Percentiles rank a stretch among this genome's conserved stretches.
Conservation (phyloP, 2,113 vertebrate species). For the Epinephelus fuscoguttatus region DNA sequence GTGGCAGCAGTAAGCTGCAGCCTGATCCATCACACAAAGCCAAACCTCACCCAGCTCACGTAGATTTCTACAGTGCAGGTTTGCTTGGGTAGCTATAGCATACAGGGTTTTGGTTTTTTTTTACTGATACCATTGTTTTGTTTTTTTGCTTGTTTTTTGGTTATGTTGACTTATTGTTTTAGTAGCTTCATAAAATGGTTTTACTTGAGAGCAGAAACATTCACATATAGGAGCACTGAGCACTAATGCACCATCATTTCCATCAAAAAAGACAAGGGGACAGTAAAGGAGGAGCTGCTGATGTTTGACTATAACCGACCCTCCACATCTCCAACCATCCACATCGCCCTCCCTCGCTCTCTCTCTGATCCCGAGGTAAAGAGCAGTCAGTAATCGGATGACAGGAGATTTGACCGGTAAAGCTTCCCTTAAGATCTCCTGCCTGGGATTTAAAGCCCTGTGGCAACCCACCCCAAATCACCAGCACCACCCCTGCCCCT, state of each 20-base stretch:
- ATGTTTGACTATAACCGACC: constrained; percentile 18
- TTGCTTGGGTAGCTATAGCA: fast-evolving
- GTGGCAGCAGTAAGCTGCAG: constrained; percentile 44
- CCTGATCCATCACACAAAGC: constrained; percentile 34
- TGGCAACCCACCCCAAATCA: constrained; percentile 4
- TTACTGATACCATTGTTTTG: not conserved
- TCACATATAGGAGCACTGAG: not conserved
- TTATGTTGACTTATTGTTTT: no score
- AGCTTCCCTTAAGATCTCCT: constrained; percentile 75
- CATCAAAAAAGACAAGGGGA: not conserved
- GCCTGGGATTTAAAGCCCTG: constrained; percentile 66
- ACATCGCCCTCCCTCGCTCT: not conserved
- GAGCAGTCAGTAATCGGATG: constrained; percentile 83
- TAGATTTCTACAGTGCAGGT: not conserved
- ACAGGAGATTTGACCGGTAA: constrained; percentile 78
- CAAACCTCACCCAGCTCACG: constrained; percentile 12
- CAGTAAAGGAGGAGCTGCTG: not conserved
- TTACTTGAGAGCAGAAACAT: not conserved
- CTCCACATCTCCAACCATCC: not conserved
- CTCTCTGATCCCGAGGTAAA: constrained; percentile 74
- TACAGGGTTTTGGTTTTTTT: not conserved
- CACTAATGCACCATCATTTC: not conserved
- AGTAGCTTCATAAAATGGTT: fast-evolving
- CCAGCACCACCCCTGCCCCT: not conserved
- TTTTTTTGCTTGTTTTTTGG: not conserved